phyloP scores from a whole-genome alignment of 1,140 invertebrate species.

The Lerema accius region DNA sequence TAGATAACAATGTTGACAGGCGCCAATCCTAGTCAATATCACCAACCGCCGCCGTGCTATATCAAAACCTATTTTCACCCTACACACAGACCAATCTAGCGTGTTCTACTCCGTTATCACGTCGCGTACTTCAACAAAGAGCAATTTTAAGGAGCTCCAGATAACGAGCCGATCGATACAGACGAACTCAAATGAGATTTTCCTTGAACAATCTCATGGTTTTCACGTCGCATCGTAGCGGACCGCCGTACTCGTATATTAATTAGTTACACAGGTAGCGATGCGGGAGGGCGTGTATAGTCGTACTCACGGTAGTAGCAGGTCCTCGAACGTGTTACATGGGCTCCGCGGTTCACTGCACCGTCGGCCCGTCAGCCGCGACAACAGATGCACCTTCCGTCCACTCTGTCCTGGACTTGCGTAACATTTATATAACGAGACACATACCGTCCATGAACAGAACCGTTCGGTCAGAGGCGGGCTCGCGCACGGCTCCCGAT shows the following conservation, averaged over 20 bases:
- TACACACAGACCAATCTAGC: constrained; percentile 11
- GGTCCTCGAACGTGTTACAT: constrained; percentile 61
- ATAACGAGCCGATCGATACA: constrained; percentile 68
- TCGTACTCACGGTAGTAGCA: constrained; percentile 61
- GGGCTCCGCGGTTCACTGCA: constrained; percentile 60
- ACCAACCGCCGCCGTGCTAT: constrained; percentile 13
- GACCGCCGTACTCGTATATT: constrained; percentile 21
- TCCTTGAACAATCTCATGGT: constrained; percentile 34
- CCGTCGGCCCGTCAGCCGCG: constrained; percentile 49
- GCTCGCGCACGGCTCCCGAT: constrained; percentile 48
- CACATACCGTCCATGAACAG: constrained; percentile 60
- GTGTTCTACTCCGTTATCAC: constrained; percentile 26
- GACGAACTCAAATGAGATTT: constrained; percentile 42
- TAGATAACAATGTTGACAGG: constrained; percentile 44
- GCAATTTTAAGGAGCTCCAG: constrained; percentile 49
- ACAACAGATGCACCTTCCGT: constrained; percentile 56
- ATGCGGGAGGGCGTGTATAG: constrained; percentile 31
- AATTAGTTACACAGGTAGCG: constrained; percentile 45
- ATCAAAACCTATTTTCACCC: constrained; percentile 5
- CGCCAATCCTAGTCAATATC: constrained; percentile 39
- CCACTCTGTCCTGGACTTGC: constrained; percentile 66
- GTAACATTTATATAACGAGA: constrained; percentile 78
- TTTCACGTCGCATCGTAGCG: constrained; percentile 21
- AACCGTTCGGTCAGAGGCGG: constrained; percentile 57
- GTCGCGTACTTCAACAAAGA: constrained; percentile 45